These are phyloP conservation scores for Danionella dracula DNA, from an alignment of 2,797 vertebrate species.

Conservation along the genomic window DNA sequence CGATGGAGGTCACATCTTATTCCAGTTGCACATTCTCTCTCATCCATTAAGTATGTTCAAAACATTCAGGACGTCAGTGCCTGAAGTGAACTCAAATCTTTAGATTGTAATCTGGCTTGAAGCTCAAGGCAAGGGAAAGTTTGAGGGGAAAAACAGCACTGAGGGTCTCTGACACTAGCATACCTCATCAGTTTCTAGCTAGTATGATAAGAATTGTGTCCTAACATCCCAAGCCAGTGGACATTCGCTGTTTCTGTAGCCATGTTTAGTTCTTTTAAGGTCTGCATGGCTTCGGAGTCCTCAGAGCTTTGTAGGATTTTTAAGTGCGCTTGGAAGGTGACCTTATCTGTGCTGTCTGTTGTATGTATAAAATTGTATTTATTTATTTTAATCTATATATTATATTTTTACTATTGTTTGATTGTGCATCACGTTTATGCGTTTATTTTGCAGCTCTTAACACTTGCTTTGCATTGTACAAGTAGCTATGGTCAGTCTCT, in stretches of 20 bases:
- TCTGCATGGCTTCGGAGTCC: conserved; percentile 42
- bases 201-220: not conserved
- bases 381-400: conserved; percentile 79
- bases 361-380: conserved; percentile 66
- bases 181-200: conserved; percentile 21
- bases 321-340: conserved; percentile 53
- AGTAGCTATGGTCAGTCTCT: conserved; percentile 62
- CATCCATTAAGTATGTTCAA: conserved; percentile 12
- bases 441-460: conserved; percentile 72
- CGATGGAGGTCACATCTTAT: conserved; percentile 41
- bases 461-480: conserved; percentile 70
- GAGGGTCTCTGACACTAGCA: conserved; percentile 12
- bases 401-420: conserved; percentile 73
- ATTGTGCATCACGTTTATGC: conserved; percentile 71
- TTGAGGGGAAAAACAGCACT: not conserved
- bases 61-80: not conserved
- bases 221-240: not conserved
- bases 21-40: conserved; percentile 37
- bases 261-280: conserved; percentile 40
- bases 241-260: no score
- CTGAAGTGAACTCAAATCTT: not conserved
- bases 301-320: not conserved
- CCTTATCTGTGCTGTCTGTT: conserved; percentile 46
- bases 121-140: not conserved
- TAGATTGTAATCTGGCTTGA: conserved; percentile 5